Base-by-base conservation (phyloP, 2,113 vertebrate species). In the Sceloporus tristichus region DNA sequence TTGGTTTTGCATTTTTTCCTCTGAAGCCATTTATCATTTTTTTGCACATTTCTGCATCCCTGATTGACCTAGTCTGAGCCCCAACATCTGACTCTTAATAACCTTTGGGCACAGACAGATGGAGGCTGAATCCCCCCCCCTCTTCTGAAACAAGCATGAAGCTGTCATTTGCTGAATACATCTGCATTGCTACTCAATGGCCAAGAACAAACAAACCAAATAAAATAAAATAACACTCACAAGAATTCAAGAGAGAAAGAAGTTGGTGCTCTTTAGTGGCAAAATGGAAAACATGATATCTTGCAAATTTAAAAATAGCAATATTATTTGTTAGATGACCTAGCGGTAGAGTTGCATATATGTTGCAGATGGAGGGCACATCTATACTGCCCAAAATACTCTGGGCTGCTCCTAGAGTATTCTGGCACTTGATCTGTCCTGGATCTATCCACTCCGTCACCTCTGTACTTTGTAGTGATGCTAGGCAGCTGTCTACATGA, bases 181-280 rank as follows among this genome's bases (percentile, higher is more conserved):
- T 98, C 97, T 97, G 96, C 97, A 96, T 91, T 94, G 85, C 88
- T 91, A 90, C 95, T 97, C 95, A 98, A 97, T 96, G 92, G 88
- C 96, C 96, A 97, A 95, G 91, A 95, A 88, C 97, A 96, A 97
- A 21, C 79, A 96, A 62, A 62, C 13, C 10, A 62, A 62, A 62
- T 13, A 62, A 59, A 62, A 59, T 3, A 62, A 14, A 48, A 48
- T 6, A 48, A 48, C 48, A 48, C 48, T 7, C 48, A 62, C 59
- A 62, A 1, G 96, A 96, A 96, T 94, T 91, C 92, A 93, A 88
- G 91, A 94, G 85, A 96, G 80, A 95, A 96, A 96, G 93, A 93
- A 95, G 95, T 95, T 96, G 96, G 92, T 94, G 96, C 94, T 79
- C 92, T 94, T 89, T 93, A 86, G 80, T 23, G 86, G 90, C 88